Evolutionary conservation across 2,113 vertebrate genomes (phyloP), one percentile per base, ranked within the genome.

Genomic region (Mastomys natalensis): DNA sequence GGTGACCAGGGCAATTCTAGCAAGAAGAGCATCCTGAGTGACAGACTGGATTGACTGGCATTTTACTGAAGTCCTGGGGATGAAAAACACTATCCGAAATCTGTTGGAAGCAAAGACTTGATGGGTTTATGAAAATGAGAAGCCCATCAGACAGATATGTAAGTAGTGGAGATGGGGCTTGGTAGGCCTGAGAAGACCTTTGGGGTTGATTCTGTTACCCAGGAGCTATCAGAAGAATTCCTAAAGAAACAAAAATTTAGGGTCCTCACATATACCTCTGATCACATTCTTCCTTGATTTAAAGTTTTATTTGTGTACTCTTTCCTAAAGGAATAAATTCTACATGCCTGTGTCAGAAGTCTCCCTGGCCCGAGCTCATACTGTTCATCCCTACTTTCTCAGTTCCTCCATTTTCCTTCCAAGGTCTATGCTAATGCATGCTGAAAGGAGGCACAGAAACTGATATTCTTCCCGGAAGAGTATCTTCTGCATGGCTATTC

Each of bases 111-210:
- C 1, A 29, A 58, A 87, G 45, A 0, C 37, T 26, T 86, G 45
- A 53, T n/a, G 62, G 21, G 7, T 22, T 87, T 87, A n/a, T 21
- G 21, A 62, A 12, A 89, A 1, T 17, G 77, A 48, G 48, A 34
- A 76, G 58, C 13, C 7, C 55, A 84, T 58, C 0, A 78, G 82
- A 37, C 80, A 60, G 13, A 10, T 34, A 29, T 40, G 31, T 3
- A 70, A 15, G 15, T 37, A 0, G 3, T 60, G 3, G 8, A 12
- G 10, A 2, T 9, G 31, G 29, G n/a, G 4, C 1, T n/a, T 10
- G 4, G 13, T 5, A 72, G 16, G 9, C 15, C 31, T 1, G 29
- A 45, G 40, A 81, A 78, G 48, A 48, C 85, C 19, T 12, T 22
- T 45, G 22, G 7, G 51, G 5, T 87, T 92, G 43, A 66, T 78